Conservation (phyloP, 2,113 vertebrate genomes). For the Oncorhynchus kisutch region DNA sequence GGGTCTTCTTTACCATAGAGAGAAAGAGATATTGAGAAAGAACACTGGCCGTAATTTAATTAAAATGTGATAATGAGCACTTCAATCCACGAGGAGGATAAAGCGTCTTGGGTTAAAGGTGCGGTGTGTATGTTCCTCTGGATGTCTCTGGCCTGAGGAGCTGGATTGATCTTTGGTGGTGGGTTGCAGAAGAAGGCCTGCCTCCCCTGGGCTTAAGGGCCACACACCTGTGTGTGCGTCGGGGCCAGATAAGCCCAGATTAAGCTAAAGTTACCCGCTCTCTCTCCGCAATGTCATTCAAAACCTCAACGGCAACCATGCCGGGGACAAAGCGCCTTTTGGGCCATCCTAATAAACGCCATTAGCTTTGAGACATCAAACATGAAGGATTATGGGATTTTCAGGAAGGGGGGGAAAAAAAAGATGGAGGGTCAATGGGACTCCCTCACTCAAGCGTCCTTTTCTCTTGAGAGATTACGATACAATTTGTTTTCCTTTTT, state of each 20-base stretch:
- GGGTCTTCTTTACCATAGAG: constrained; percentile 28
- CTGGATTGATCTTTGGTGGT: constrained; percentile 63
- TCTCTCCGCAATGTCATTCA: constrained; percentile 73
- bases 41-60: constrained; percentile 57
- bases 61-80: constrained; percentile 72
- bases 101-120: constrained; percentile 48
- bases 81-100: constrained; percentile 30
- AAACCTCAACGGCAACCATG: constrained; percentile 60
- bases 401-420: constrained; percentile 51
- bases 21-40: neutral
- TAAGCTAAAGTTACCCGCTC: constrained; percentile 77
- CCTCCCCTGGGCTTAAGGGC: constrained; percentile 65
- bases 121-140: constrained; percentile 42
- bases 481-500: constrained; percentile 74
- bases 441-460: constrained; percentile 55
- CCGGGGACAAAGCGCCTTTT: constrained; percentile 73
- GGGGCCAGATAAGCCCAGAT: constrained; percentile 71
- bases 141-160: constrained; percentile 54
- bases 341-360: constrained; percentile 71
- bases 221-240: constrained; percentile 68
- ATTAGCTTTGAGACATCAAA: constrained; percentile 81
- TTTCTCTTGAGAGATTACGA: constrained; percentile 69
- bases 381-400: constrained; percentile 80
- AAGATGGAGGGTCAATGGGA: constrained; percentile 62
- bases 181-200: constrained; percentile 44